A percentile compares a stretch with the other conserved stretches of the same genome.
Evolutionary conservation across 2,888 invertebrate genomes (phyloP).

Genomic region (Amiota mariae): DNA sequence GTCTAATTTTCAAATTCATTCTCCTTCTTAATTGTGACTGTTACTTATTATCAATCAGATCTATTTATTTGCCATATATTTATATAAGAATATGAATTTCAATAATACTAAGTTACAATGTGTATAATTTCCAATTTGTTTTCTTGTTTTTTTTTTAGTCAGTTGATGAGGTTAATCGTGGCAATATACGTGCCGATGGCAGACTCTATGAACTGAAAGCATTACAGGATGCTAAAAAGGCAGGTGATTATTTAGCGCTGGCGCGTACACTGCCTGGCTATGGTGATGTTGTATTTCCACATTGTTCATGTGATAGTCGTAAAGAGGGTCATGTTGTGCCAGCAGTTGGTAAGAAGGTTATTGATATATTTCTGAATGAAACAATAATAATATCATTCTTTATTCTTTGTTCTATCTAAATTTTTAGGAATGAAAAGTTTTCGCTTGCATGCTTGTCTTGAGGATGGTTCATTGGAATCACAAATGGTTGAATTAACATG

Average conservation of each 20-base stretch:
- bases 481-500: slow-evolving; percentile 89
- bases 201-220: slow-evolving; percentile 97
- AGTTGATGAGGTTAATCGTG: slow-evolving; percentile 95
- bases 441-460: slow-evolving; percentile 88
- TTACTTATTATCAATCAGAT: too few relatives aligned
- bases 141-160: slow-evolving; percentile 75
- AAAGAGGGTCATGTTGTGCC: slow-evolving; percentile 90
- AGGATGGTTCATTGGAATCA: slow-evolving; percentile 84
- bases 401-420: slow-evolving; percentile 1
- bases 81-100: too few relatives aligned
- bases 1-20: too few relatives aligned
- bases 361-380: too few relatives aligned
- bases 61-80: too few relatives aligned
- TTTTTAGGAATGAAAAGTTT: slow-evolving; percentile 77
- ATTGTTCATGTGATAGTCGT: slow-evolving; percentile 92
- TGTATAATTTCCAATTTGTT: background rate
- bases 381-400: background rate
- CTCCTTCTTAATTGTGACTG: too few relatives aligned
- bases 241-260: slow-evolving; percentile 87
- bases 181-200: slow-evolving; percentile 91
- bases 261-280: slow-evolving; percentile 93
- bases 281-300: slow-evolving; percentile 94
- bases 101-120: background rate
- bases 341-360: slow-evolving; percentile 77
- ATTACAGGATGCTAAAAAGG: slow-evolving; percentile 90